Evolutionary conservation across 2,888 invertebrate genomes (phyloP), one percentile per base, ranked within the genome.

Genomic region (Poecilus cupreus): DNA sequence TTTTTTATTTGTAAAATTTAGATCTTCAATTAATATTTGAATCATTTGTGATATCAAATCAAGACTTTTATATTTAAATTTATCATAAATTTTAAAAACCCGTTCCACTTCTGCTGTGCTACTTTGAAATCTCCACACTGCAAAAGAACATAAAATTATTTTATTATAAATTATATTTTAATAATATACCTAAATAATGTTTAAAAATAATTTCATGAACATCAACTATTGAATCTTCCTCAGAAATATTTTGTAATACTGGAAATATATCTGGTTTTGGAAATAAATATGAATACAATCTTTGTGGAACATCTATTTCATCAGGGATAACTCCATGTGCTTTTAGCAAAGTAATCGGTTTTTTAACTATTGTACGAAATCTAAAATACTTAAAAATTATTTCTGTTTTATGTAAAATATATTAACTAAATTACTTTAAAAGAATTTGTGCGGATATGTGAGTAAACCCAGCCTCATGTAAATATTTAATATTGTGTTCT

Each of bases 401-500:
- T 32, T 24, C 1, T 49, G 11, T 49, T 26, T 16, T 49, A 3
- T 10, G 22, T 51, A 49, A n/a, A 18, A 26, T 49, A 5, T 49
- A 74, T 37, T 3, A 49, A 2, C 13, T 13, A 26, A 57, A 57
- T 51, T 80, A 80, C 75, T 75, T 46, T n/a, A 81, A 43, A 54
- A 81, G 32, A 24, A 64, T 46, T 20, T 74, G 75, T 18, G 75
- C 81, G n/a, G 74, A 46, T 26, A 74, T 26, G 8, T 75, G 18
- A 11, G 46, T 64, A 26, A 81, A 75, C 1, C 81, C 81, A 3
- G 81, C 39, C 37, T 81, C 81, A 46, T 46, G 18, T 37, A 81
- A 81, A 49, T 75, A 81, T 46, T 46, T 39, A 11, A 81, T 18
- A 75, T 81, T 81, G 18, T 81, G 81, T 64, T 81, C 81, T 11